Percentiles rank a stretch among this genome's conserved stretches.
Conservation (phyloP, 1,140 invertebrate genomes). For the Popillia japonica region DNA sequence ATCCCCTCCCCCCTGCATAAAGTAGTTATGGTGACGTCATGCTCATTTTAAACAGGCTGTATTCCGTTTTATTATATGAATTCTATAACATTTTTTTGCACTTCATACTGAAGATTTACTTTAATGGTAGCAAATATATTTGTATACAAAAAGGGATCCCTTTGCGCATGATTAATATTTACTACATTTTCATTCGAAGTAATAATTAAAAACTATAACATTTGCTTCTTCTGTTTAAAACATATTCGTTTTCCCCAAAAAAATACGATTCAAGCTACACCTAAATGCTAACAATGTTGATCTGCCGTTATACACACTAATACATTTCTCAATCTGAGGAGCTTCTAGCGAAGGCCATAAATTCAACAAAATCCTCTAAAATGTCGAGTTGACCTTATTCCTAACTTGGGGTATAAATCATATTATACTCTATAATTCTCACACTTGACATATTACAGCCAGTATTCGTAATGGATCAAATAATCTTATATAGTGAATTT, state of each 20-base stretch:
- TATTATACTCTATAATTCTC: conserved; percentile 38
- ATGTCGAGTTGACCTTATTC: conserved; percentile 38
- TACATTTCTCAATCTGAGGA: conserved; percentile 2
- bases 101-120: too few relatives aligned
- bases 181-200: neutral
- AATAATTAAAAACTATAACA: neutral
- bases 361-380: conserved; percentile 38
- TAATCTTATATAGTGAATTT: conserved; percentile 23
- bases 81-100: too few relatives aligned
- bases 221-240: neutral
- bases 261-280: neutral
- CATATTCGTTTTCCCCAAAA: neutral
- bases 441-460: conserved; percentile 39
- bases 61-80: too few relatives aligned
- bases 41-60: too few relatives aligned
- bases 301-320: neutral
- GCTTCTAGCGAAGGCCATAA: conserved; percentile 31
- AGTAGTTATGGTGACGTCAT: too few relatives aligned
- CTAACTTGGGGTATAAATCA: conserved; percentile 33
- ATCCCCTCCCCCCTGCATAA: too few relatives aligned
- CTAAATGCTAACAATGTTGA: neutral
- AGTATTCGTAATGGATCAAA: conserved; percentile 38
- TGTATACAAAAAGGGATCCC: too few relatives aligned
- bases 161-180: neutral
- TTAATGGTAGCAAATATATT: too few relatives aligned